A percentile compares a stretch with the other conserved stretches of the same genome.
phyloP scores from a whole-genome alignment of 2,797 vertebrate species.

The Lepus townsendii region DNA sequence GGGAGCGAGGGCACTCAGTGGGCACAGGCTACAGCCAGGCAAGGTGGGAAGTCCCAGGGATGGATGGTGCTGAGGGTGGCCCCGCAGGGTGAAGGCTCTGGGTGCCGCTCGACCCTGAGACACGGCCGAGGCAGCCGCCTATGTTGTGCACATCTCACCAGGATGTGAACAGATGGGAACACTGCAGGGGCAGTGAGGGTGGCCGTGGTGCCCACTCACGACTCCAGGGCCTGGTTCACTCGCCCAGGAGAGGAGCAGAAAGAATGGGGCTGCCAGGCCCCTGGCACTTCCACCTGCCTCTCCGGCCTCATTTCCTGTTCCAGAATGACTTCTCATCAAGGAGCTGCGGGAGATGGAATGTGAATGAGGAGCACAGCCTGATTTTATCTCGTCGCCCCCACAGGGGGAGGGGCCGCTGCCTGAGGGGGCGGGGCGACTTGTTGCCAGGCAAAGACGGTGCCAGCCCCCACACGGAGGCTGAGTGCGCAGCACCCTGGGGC shows the following conservation, averaged over 20 bases:
- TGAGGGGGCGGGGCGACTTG: conserved; percentile 65
- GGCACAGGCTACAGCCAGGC: too few relatives aligned
- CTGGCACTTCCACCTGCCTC: neutral
- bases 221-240: neutral
- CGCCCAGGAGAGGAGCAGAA: neutral
- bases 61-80: fast-evolving
- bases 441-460: conserved; percentile 1
- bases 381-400: conserved; percentile 75
- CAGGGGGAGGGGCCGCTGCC: neutral
- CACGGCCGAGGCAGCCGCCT: neutral
- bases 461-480: conserved; percentile 35
- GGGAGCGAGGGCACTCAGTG: too few relatives aligned
- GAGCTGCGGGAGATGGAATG: conserved; percentile 72
- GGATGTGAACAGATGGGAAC: neutral
- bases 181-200: neutral
- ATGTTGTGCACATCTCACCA: neutral
- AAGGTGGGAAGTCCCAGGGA: neutral
- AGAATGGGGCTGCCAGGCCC: neutral
- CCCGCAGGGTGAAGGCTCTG: neutral
- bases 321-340: conserved; percentile 75
- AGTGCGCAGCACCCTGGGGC: conserved; percentile 18
- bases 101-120: neutral
- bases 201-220: neutral
- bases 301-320: conserved; percentile 71
- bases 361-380: conserved; percentile 77